Conservation (phyloP, 2,888 invertebrate species). For the Nematopogon swammerdamellus region DNA sequence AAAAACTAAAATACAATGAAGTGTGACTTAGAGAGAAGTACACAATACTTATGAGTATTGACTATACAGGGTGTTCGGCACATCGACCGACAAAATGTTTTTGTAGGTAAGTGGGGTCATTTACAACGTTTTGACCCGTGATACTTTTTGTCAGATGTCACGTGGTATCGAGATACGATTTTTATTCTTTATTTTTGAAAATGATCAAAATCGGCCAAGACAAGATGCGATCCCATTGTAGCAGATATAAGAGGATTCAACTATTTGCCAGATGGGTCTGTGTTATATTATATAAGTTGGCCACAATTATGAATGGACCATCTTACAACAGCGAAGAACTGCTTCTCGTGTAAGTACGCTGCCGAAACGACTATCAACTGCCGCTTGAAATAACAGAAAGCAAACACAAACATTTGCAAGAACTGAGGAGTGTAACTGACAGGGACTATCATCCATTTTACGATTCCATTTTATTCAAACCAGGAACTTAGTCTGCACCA, state of each 20-base stretch:
- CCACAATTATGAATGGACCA: slow-evolving; percentile 7
- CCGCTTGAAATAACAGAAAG: slow-evolving; percentile 8
- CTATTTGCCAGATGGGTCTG: slow-evolving; percentile 8
- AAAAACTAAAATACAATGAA: too few species aligned
- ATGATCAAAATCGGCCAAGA: too few species aligned
- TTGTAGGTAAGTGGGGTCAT: too few species aligned
- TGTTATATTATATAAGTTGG: slow-evolving; percentile 6
- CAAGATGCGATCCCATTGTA: slow-evolving; percentile 11
- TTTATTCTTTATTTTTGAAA: too few species aligned
- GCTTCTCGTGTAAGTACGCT: not conserved
- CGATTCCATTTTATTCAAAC: slow-evolving; percentile 6
- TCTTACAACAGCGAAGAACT: slow-evolving; percentile 9
- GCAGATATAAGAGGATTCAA: slow-evolving; percentile 9
- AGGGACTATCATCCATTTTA: slow-evolving; percentile 10
- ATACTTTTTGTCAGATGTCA: too few species aligned
- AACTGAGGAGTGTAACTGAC: slow-evolving; percentile 7
- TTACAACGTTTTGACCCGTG: too few species aligned
- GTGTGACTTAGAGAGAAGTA: too few species aligned
- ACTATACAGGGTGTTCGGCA: too few species aligned
- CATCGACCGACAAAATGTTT: too few species aligned
- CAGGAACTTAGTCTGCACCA: slow-evolving; percentile 6
- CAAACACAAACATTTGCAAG: slow-evolving; percentile 10
- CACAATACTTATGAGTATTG: too few species aligned
- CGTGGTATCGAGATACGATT: too few species aligned
- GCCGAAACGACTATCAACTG: slow-evolving; percentile 5